Evolutionary conservation across 35 echinoderm and acorn worm species (phyloP).

Genomic region (Diadema setosum): DNA sequence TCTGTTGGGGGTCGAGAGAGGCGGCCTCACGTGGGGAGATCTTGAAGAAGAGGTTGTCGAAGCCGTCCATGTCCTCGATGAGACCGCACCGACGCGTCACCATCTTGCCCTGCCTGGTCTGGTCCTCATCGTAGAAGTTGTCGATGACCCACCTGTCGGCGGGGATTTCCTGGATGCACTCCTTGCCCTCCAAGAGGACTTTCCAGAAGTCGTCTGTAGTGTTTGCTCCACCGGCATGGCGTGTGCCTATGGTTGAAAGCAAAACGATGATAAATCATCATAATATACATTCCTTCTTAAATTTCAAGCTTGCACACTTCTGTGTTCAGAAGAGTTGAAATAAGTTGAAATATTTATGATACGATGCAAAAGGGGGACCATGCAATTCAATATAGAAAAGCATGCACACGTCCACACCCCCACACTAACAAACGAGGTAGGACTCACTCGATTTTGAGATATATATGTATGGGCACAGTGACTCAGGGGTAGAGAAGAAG

Average conservation of each 20-base stretch:
- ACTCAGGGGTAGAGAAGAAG: too few relatives aligned
- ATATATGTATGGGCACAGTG: too few relatives aligned
- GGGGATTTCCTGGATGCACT: constrained; percentile 74
- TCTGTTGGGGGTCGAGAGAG: constrained; percentile 86
- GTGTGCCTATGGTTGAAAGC: constrained; percentile 57
- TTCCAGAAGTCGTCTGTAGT: constrained; percentile 70
- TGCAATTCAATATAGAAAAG: too few relatives aligned
- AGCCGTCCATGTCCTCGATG: constrained; percentile 65
- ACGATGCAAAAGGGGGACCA: too few relatives aligned
- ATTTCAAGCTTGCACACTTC: too few relatives aligned
- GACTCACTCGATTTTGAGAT: too few relatives aligned
- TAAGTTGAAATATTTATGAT: too few relatives aligned
- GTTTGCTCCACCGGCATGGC: constrained; percentile 70
- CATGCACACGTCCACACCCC: too few relatives aligned
- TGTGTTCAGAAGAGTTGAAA: too few relatives aligned
- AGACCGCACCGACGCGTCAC: constrained; percentile 65
- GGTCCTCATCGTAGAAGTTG: constrained; percentile 74
- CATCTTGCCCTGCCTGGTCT: constrained; percentile 80
- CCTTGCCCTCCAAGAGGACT: constrained; percentile 66
- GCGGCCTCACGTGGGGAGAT: constrained; percentile 84
- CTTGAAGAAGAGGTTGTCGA: constrained; percentile 90
- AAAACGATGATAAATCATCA: too few relatives aligned
- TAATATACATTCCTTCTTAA: too few relatives aligned
- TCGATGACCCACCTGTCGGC: constrained; percentile 67
- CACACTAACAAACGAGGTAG: too few relatives aligned